Conservation (phyloP, 2,797 vertebrate genomes). For the Phoxinus dragarum region DNA sequence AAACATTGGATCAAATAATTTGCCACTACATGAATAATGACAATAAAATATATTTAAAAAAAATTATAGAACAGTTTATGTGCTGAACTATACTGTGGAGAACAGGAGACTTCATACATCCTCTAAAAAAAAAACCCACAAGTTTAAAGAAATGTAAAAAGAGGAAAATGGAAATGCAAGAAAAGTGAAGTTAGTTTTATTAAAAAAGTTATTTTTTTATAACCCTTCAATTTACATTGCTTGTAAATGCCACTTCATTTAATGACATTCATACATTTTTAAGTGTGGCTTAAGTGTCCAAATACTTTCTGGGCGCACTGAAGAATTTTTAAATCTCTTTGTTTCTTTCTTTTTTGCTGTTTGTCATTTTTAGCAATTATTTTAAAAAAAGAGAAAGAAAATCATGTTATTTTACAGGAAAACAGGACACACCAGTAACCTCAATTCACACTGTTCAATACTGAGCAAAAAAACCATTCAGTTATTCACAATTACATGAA, state of each 20-base stretch:
- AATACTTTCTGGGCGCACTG: not conserved
- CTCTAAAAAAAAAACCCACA: not conserved
- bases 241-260: not conserved
- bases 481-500: conserved; percentile 75
- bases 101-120: not conserved
- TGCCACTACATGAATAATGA: not conserved
- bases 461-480: conserved; percentile 82
- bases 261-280: not conserved
- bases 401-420: conserved; percentile 80
- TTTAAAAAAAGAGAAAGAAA: conserved; percentile 75
- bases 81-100: not conserved
- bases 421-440: conserved; percentile 82
- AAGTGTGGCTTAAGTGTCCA: not conserved
- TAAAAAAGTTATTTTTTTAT: no score
- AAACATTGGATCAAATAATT: not conserved
- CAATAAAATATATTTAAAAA: not conserved
- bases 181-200: not conserved
- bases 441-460: conserved; percentile 84
- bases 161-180: not conserved
- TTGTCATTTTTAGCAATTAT: conserved; percentile 73
- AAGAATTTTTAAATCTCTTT: conserved; percentile 22
- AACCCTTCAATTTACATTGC: no score
- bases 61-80: no score
- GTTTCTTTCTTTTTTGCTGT: conserved; percentile 51
- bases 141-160: not conserved